Conservation (phyloP, 2,113 vertebrate genomes). For the Cromileptes altivelis region DNA sequence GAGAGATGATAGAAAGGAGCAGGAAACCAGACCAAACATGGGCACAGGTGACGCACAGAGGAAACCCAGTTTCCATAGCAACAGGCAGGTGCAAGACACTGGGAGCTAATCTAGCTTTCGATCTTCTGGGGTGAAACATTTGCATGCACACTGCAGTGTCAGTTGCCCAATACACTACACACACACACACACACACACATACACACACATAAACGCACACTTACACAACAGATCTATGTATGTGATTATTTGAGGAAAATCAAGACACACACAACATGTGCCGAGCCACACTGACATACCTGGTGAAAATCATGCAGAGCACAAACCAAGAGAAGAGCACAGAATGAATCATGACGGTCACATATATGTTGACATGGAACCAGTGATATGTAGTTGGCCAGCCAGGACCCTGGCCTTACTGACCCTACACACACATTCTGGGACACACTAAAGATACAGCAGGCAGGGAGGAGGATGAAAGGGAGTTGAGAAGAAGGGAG, state of each 20-base stretch:
- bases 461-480: conserved; percentile 44
- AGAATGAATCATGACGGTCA: not conserved
- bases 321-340: conserved; percentile 15
- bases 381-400: conserved; percentile 42
- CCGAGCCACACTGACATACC: not conserved
- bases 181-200: conserved; percentile 1
- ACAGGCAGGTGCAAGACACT: conserved; percentile 83
- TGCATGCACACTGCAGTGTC: conserved; percentile 40
- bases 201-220: not conserved
- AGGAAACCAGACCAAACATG: conserved; percentile 80
- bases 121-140: conserved; percentile 76
- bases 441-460: conserved; percentile 14
- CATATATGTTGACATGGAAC: not conserved
- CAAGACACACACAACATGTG: conserved; percentile 1
- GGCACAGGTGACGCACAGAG: conserved; percentile 83
- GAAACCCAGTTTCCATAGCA: conserved; percentile 87
- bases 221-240: not conserved
- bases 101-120: conserved; percentile 66
- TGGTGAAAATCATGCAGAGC: not conserved
- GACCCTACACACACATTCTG: conserved; percentile 31
- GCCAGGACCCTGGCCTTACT: conserved; percentile 53
- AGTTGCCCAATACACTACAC: not conserved
- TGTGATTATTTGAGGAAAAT: not conserved
- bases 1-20: conserved; percentile 46
- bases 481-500: conserved; percentile 25